A percentile compares a stretch with the other conserved stretches of the same genome.
These are phyloP conservation scores for Muscina levida DNA, from an alignment of 2,888 invertebrate species.

Conservation along the genomic window DNA sequence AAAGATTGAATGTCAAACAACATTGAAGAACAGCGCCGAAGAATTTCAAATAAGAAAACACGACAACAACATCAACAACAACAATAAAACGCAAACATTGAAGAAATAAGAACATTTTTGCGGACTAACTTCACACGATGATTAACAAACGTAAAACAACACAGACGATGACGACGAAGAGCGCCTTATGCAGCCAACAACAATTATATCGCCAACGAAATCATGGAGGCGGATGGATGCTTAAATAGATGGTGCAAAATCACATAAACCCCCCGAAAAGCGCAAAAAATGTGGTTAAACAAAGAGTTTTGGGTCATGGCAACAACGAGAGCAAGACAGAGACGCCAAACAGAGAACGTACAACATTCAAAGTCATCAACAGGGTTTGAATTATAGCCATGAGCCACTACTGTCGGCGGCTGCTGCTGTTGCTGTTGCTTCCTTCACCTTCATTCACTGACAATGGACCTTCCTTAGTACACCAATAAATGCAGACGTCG, in stretches of 20 bases:
- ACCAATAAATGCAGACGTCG: conserved; percentile 25
- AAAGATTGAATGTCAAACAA: conserved; percentile 68
- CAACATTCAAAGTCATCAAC: conserved; percentile 64
- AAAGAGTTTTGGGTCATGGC: conserved; percentile 60
- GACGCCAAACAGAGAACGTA: conserved; percentile 21
- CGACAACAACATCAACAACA: conserved; percentile 73
- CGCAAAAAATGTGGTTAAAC: conserved; percentile 45
- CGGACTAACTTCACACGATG: conserved; percentile 65
- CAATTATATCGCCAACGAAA: conserved; percentile 28
- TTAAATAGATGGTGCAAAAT: conserved; percentile 63
- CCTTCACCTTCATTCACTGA: conserved; percentile 43
- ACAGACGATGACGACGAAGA: conserved; percentile 29
- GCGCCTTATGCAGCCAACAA: conserved; percentile 51
- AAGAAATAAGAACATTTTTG: conserved; percentile 52
- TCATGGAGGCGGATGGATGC: conserved; percentile 53
- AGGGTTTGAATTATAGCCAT: conserved; percentile 76
- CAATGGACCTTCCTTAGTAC: not conserved
- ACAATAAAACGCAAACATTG: conserved; percentile 66
- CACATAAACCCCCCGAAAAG: conserved; percentile 46
- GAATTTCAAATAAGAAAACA: conserved; percentile 72
- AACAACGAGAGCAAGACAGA: conserved; percentile 6
- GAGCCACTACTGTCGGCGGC: conserved; percentile 69
- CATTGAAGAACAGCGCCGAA: conserved; percentile 70
- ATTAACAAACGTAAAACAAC: conserved; percentile 57
- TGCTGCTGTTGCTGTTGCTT: conserved; percentile 37